Percentiles rank a stretch among this genome's conserved stretches.
Conservation (phyloP, 2,113 vertebrate species). For the Sebastes schlegelii region DNA sequence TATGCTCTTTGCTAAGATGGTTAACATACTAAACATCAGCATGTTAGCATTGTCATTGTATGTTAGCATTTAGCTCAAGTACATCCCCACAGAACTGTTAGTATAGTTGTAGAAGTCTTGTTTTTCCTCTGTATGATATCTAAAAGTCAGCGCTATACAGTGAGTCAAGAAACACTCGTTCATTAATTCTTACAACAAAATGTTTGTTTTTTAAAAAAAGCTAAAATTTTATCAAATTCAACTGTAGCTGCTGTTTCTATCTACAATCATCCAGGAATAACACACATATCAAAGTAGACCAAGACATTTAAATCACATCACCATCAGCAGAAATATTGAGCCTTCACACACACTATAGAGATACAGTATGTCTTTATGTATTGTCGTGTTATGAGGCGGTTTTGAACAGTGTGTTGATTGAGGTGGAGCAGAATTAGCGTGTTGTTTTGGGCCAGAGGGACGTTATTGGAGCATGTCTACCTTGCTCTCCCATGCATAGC, state of each 20-base stretch:
- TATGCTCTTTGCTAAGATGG: not conserved
- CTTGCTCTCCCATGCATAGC: slow-evolving; percentile 66
- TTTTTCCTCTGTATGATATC: not conserved
- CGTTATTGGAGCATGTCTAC: slow-evolving; percentile 67
- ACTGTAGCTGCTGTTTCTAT: not conserved
- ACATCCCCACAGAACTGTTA: not conserved
- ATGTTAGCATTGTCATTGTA: not conserved
- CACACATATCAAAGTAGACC: slow-evolving; percentile 26
- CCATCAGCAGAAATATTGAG: not conserved
- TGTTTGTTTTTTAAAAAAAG: not conserved
- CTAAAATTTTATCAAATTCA: not conserved
- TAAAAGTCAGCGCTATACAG: not conserved
- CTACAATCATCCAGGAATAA: not conserved
- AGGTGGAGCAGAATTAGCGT: slow-evolving; percentile 57
- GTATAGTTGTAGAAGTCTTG: not conserved
- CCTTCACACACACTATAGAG: not conserved
- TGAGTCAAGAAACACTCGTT: not conserved
- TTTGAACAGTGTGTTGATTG: slow-evolving; percentile 32
- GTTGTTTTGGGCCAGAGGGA: slow-evolving; percentile 51
- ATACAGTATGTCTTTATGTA: slow-evolving; percentile 2
- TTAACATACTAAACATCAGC: not conserved
- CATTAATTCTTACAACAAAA: not conserved
- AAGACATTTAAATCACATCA: slow-evolving; percentile 18
- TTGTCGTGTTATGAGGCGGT: not conserved
- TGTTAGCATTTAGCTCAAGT: not conserved